phyloP scores from a whole-genome alignment of 1,140 invertebrate genomes.

The Drosophila virilis region DNA sequence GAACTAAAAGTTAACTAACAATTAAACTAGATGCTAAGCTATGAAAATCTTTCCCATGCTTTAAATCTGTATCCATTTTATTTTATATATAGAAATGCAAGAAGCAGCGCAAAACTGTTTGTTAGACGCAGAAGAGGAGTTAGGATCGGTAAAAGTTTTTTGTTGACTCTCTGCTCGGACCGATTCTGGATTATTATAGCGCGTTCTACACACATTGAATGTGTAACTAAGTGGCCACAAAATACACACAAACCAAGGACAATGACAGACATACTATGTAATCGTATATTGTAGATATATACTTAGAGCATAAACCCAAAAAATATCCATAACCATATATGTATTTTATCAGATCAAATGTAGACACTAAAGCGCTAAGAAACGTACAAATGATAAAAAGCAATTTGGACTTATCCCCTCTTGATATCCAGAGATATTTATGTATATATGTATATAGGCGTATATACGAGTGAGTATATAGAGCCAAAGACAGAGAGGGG shows the following conservation, averaged over 20 bases:
- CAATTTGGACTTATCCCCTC: slow-evolving; percentile 6
- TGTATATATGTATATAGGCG: slow-evolving; percentile 1
- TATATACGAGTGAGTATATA: neutral
- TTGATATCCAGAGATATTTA: slow-evolving; percentile 5
- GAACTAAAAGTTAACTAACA: slow-evolving; percentile 57
- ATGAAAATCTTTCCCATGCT: slow-evolving; percentile 68
- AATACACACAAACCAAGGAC: slow-evolving; percentile 21
- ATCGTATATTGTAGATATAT: slow-evolving; percentile 25
- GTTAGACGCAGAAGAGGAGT: slow-evolving; percentile 65
- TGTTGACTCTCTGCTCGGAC: slow-evolving; percentile 4
- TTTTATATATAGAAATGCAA: slow-evolving; percentile 11
- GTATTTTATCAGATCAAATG: slow-evolving; percentile 15
- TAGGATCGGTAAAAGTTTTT: slow-evolving; percentile 7
- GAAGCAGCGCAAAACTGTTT: slow-evolving; percentile 59
- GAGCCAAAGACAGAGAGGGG: slow-evolving; percentile 5
- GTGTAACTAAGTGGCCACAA: slow-evolving; percentile 7
- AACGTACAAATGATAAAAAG: slow-evolving; percentile 46
- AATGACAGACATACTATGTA: slow-evolving; percentile 39
- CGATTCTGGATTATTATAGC: neutral
- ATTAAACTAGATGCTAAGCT: slow-evolving; percentile 62
- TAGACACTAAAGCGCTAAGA: slow-evolving; percentile 54
- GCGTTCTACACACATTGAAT: neutral
- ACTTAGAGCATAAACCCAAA: slow-evolving; percentile 31
- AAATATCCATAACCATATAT: slow-evolving; percentile 59
- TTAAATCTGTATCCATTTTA: slow-evolving; percentile 1